These are phyloP conservation scores for Indicator maculatus DNA, from an alignment of 2,113 vertebrate species.

Conservation along the genomic window DNA sequence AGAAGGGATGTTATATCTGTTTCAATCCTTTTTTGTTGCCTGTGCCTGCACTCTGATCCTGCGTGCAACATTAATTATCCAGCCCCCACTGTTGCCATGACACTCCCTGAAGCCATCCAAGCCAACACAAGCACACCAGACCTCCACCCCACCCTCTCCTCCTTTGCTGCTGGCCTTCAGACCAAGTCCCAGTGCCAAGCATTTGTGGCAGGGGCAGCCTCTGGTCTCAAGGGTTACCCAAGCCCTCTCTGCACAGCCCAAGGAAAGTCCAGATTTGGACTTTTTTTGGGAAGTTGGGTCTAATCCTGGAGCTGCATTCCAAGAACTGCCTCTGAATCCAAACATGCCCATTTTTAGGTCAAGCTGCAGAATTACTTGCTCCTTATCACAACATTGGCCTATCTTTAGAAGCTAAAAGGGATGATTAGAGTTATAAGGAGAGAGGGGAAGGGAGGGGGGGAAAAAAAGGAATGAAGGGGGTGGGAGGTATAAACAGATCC, in stretches of 20 bases:
- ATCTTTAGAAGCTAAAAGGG: slow-evolving; percentile 64
- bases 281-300: neutral
- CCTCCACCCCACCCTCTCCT: neutral
- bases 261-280: neutral
- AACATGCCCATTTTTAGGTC: slow-evolving; percentile 68
- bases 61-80: slow-evolving; percentile 50
- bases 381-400: slow-evolving; percentile 46
- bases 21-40: neutral
- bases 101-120: slow-evolving; percentile 36
- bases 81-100: slow-evolving; percentile 51
- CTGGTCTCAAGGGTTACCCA: neutral
- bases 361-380: slow-evolving; percentile 37
- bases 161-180: neutral
- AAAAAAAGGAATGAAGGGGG: neutral
- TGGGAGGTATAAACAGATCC: slow-evolving; percentile 35
- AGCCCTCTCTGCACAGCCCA: neutral
- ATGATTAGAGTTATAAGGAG: slow-evolving; percentile 40
- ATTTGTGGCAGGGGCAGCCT: accelerated
- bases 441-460: neutral
- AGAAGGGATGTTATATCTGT: neutral
- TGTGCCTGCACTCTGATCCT: neutral
- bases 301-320: slow-evolving; percentile 18
- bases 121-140: neutral
- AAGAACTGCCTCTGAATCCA: neutral
- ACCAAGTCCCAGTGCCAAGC: neutral